Percentiles rank a stretch among this genome's conserved stretches.
Conservation (phyloP, 2,113 vertebrate species). For the Benitochromis conjunctus region DNA sequence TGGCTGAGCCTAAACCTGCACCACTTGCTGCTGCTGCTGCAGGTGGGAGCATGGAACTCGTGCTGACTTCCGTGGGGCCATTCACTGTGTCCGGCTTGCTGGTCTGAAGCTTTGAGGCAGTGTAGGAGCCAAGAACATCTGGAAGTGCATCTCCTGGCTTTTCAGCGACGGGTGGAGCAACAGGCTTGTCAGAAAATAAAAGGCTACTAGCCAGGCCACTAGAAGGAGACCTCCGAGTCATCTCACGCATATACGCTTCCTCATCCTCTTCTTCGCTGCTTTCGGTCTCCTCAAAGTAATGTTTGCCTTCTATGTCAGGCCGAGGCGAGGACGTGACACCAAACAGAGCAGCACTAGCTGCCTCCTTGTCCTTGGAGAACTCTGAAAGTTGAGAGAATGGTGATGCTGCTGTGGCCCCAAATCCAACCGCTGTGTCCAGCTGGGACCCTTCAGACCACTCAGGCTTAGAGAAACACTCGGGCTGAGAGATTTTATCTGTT, state of each 20-base stretch:
- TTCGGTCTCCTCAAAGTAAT: slow-evolving; percentile 76
- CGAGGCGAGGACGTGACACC: slow-evolving; percentile 76
- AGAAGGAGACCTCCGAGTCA: slow-evolving; percentile 56
- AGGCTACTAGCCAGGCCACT: slow-evolving; percentile 29
- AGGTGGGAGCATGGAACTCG: slow-evolving; percentile 41
- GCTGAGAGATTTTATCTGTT: slow-evolving; percentile 72
- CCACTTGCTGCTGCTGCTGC: slow-evolving; percentile 28
- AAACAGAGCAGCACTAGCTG: slow-evolving; percentile 72
- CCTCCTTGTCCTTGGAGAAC: slow-evolving; percentile 56
- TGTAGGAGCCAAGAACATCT: slow-evolving; percentile 68
- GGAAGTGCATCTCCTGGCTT: slow-evolving; percentile 46
- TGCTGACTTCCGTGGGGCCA: slow-evolving; percentile 80
- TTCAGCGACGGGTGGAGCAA: slow-evolving; percentile 4
- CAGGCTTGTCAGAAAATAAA: slow-evolving; percentile 48
- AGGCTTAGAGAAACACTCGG: slow-evolving; percentile 71
- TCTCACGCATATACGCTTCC: slow-evolving; percentile 66
- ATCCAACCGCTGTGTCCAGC: slow-evolving; percentile 40
- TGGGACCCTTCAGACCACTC: slow-evolving; percentile 60
- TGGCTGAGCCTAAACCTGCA: slow-evolving; percentile 29
- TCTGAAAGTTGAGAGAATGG: slow-evolving; percentile 46
- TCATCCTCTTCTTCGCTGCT: slow-evolving; percentile 77
- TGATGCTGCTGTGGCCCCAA: slow-evolving; percentile 30
- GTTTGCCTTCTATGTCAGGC: slow-evolving; percentile 69
- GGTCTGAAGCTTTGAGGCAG: slow-evolving; percentile 44
- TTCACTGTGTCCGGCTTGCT: slow-evolving; percentile 74